Percentiles rank a stretch among this genome's conserved stretches.
phyloP scores from a whole-genome alignment of 2,113 vertebrate species.

The Lates calcarifer region DNA sequence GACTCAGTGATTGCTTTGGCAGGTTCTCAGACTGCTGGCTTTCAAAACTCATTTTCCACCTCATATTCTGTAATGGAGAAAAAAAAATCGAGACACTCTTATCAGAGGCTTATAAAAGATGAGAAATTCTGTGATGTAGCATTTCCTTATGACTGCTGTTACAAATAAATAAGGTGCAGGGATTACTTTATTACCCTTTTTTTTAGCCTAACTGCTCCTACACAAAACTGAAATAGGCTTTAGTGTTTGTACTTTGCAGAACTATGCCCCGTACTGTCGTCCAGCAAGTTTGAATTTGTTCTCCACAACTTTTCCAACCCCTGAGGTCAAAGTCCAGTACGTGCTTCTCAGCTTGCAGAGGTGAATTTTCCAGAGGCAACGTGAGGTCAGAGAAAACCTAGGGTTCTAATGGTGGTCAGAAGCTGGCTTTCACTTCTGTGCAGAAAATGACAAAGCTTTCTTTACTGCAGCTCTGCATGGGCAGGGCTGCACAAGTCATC shows the following conservation, averaged over 20 bases:
- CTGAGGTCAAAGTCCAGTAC: conserved; percentile 55
- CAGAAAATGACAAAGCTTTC: conserved; percentile 59
- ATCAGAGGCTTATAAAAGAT: background rate
- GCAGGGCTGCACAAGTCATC: conserved; percentile 55
- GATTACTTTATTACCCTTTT: background rate
- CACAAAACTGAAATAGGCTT: conserved; percentile 12
- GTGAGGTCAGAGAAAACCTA: conserved; percentile 59
- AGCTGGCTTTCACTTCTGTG: conserved; percentile 49
- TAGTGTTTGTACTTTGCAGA: conserved; percentile 20
- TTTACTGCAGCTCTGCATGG: conserved; percentile 55
- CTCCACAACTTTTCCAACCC: conserved; percentile 41
- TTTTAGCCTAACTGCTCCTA: background rate
- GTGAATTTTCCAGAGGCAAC: conserved; percentile 55
- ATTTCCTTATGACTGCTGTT: background rate
- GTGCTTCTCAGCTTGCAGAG: conserved; percentile 53
- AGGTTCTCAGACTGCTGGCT: conserved; percentile 27
- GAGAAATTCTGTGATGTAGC: conserved; percentile 12
- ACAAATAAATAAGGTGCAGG: background rate
- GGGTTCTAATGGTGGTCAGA: conserved; percentile 59
- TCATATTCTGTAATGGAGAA: conserved; percentile 36
- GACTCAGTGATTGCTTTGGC: conserved; percentile 54
- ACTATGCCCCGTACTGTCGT: background rate
- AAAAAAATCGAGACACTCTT: conserved; percentile 19
- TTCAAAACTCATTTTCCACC: conserved; percentile 50
- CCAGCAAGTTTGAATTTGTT: conserved; percentile 60